These are phyloP conservation scores for Pseudonaja textilis DNA, from an alignment of 2,113 vertebrate species.

Conservation along the genomic window DNA sequence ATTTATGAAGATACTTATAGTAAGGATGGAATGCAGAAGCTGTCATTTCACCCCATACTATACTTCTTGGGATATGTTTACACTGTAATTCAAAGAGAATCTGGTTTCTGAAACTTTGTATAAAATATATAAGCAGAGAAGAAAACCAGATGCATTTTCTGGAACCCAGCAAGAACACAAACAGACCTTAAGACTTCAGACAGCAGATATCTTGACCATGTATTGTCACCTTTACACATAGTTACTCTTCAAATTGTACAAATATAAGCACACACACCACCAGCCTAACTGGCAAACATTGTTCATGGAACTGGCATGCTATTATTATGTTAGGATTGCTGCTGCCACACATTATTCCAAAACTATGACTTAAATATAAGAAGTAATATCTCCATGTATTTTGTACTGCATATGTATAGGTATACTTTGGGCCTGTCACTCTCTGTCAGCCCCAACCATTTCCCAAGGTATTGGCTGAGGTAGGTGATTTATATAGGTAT, in stretches of 20 bases:
- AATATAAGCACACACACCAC: not conserved
- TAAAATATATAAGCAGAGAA: not conserved
- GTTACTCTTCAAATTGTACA: not conserved
- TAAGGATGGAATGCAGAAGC: slow-evolving; percentile 1
- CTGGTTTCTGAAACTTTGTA: not conserved
- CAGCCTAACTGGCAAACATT: not conserved
- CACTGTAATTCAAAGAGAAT: not conserved
- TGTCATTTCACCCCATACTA: slow-evolving; percentile 3
- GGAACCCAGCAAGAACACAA: not conserved
- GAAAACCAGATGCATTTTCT: not conserved
- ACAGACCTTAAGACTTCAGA: not conserved
- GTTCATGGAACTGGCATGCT: not conserved
- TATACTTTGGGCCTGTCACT: not conserved
- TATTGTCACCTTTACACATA: not conserved
- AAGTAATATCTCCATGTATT: not conserved
- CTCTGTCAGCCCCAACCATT: not conserved
- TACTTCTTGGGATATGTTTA: not conserved
- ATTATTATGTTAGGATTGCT: not conserved
- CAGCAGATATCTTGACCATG: not conserved
- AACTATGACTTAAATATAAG: not conserved
- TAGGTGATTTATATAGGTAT: not conserved
- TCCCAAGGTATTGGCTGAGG: not conserved
- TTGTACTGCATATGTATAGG: not conserved
- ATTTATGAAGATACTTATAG: slow-evolving; percentile 41
- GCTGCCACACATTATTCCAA: not conserved